Percentiles rank a stretch among this genome's conserved stretches.
phyloP scores from a whole-genome alignment of 2,888 invertebrate genomes.

The Pristionchus japonicus region DNA sequence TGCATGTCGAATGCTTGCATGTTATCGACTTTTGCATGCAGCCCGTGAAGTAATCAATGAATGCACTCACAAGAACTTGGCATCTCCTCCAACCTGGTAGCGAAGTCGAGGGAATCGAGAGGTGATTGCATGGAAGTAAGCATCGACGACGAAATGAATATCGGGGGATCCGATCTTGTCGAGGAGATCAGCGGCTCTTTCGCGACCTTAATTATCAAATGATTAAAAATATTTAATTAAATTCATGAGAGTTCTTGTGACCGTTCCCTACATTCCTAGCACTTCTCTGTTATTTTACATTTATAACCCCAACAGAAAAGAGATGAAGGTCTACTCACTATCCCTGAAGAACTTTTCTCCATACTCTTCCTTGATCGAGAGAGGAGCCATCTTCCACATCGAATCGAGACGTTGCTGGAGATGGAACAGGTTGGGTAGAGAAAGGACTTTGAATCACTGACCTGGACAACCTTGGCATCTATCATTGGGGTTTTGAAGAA shows the following conservation, averaged over 20 bases:
- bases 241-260: too few relatives aligned
- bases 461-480: not conserved
- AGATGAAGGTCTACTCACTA: constrained; percentile 36
- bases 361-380: constrained; percentile 53
- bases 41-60: too few relatives aligned
- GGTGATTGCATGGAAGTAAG: constrained; percentile 70
- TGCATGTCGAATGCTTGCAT: too few relatives aligned
- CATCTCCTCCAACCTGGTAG: constrained; percentile 10
- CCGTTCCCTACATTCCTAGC: too few relatives aligned
- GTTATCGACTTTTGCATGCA: too few relatives aligned
- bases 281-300: too few relatives aligned
- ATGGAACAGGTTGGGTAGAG: too few relatives aligned
- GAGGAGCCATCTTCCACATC: constrained; percentile 20
- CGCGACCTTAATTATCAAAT: constrained; percentile 49
- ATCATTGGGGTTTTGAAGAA: constrained; percentile 68
- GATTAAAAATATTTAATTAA: too few relatives aligned
- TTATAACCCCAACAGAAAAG: too few relatives aligned
- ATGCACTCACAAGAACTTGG: constrained; percentile 5
- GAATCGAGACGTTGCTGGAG: not conserved
- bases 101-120: constrained; percentile 48
- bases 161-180: constrained; percentile 51
- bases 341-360: constrained; percentile 53
- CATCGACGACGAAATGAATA: constrained; percentile 59
- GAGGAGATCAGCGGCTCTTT: constrained; percentile 48
- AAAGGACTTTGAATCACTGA: not conserved